Evolutionary conservation across 2,888 invertebrate genomes (phyloP), one percentile per base, ranked within the genome.

Genomic region (Icerya purchasi): DNA sequence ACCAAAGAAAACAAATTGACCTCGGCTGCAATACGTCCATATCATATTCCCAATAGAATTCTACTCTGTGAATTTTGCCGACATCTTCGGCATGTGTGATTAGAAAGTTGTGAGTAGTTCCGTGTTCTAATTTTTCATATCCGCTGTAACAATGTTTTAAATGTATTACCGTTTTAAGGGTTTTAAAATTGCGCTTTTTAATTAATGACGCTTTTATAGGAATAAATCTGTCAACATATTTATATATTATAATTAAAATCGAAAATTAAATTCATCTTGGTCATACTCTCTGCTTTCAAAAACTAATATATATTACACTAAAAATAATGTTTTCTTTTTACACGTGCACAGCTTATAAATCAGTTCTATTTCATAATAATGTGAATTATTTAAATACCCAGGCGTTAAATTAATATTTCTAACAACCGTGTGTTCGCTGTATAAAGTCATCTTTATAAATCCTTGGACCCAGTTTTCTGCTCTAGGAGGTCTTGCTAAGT

Each of bases 401-500:
- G 84, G 84, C n/a, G 86, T 86, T 57, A 87, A 74, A 70, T 86
- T 84, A 72, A 84, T 77, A 66, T 80, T 79, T 64, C 82, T 76
- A 62, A 86, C 81, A 1, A 83, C 78, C 14, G 83, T 84, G 65
- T 78, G 77, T 63, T 84, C 83, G 21, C 85, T 84, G 68, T 82
- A 77, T 56, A 87, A 72, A n/a, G 83, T 81, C 2, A 86, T 82
- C 72, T 81, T 83, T 65, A 87, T 74, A 70, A 83, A 84, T 50
- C 87, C 87, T 73, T 81, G 81, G 3, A 87, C 86, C 86, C 86
- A 87, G 36, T 82, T 81, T 71, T 86, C 86, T 1, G 87, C 86
- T 21, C 79, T 79, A 63, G 82, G 78, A 2, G 87, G 86, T 68
- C 82, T 80, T 0, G 86, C 86, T 62, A 86, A 73, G 67, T 86